A percentile compares a stretch with the other conserved stretches of the same genome.
Evolutionary conservation across 2,797 vertebrate species (phyloP).

Genomic region (Melanogrammus aeglefinus): DNA sequence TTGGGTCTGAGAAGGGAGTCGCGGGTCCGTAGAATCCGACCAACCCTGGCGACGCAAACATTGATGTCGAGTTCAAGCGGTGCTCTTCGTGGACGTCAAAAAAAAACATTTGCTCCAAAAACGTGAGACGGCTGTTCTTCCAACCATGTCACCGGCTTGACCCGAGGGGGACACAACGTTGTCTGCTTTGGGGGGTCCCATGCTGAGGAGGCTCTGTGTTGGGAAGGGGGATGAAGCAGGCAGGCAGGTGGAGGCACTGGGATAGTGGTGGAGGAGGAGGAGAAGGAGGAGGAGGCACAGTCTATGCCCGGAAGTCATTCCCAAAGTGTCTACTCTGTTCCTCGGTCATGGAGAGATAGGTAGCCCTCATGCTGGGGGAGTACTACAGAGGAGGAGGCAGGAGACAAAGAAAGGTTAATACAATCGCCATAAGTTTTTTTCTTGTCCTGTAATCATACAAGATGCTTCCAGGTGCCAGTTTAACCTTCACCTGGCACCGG

Average conservation of each 20-base stretch:
- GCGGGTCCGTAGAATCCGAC: too few relatives aligned
- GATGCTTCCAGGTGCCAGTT: neutral
- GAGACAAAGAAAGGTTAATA: constrained; percentile 13
- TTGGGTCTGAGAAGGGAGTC: neutral
- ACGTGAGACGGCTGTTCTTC: neutral
- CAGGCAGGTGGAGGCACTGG: neutral
- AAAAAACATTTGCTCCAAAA: neutral
- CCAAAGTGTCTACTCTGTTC: constrained; percentile 81
- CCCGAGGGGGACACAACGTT: neutral
- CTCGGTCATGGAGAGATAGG: constrained; percentile 90
- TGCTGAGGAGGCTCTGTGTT: neutral
- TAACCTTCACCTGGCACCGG: neutral
- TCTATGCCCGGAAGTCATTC: constrained; percentile 82
- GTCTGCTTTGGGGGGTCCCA: neutral
- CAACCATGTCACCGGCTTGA: neutral
- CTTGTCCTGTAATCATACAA: neutral
- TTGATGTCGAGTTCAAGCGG: neutral
- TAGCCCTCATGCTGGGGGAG: constrained; percentile 95
- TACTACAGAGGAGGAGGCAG: constrained; percentile 74
- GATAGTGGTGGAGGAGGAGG: neutral
- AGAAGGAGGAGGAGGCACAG: neutral
- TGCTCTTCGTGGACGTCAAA: neutral
- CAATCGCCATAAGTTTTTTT: neutral
- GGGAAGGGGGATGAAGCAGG: neutral
- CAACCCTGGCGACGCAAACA: neutral